These are phyloP conservation scores for Mizuhopecten yessoensis DNA, from an alignment of 1,140 invertebrate genomes.

Conservation along the genomic window DNA sequence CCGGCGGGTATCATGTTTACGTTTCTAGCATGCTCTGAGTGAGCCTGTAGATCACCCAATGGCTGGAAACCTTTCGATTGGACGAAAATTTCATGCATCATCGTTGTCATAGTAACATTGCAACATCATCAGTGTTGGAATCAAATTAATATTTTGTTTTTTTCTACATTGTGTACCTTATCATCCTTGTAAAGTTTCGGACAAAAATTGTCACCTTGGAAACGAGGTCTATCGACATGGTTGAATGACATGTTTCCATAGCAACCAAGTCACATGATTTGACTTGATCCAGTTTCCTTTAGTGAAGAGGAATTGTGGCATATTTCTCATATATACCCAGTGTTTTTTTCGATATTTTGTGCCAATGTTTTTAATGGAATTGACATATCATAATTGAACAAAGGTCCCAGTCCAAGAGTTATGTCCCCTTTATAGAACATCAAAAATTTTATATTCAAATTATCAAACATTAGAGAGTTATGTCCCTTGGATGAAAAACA, in stretches of 20 bases:
- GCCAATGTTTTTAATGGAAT: constrained; percentile 38
- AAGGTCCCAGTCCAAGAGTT: not conserved
- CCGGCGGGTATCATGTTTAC: constrained; percentile 61
- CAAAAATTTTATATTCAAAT: too few species aligned
- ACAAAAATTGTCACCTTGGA: not conserved
- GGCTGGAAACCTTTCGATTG: constrained; percentile 59
- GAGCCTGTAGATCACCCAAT: constrained; percentile 42
- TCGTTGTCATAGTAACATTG: constrained; percentile 57
- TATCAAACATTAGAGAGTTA: not conserved
- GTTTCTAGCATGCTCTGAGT: constrained; percentile 66
- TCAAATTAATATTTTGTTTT: constrained; percentile 36
- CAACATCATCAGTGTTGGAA: constrained; percentile 32
- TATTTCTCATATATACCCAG: constrained; percentile 37
- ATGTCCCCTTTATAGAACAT: not conserved
- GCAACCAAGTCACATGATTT: constrained; percentile 17
- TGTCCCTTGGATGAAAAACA: too few species aligned
- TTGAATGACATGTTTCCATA: constrained; percentile 39
- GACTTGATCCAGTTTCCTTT: not conserved
- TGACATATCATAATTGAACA: constrained; percentile 28
- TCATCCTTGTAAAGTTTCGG: constrained; percentile 22
- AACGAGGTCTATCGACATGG: constrained; percentile 4
- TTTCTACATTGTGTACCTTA: constrained; percentile 34
- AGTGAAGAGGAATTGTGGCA: not conserved
- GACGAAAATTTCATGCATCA: constrained; percentile 60
- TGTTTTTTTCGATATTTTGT: constrained; percentile 30